Evolutionary conservation across 2,888 invertebrate genomes (phyloP), one percentile per base, ranked within the genome.

Genomic region (Bugula neritina): DNA sequence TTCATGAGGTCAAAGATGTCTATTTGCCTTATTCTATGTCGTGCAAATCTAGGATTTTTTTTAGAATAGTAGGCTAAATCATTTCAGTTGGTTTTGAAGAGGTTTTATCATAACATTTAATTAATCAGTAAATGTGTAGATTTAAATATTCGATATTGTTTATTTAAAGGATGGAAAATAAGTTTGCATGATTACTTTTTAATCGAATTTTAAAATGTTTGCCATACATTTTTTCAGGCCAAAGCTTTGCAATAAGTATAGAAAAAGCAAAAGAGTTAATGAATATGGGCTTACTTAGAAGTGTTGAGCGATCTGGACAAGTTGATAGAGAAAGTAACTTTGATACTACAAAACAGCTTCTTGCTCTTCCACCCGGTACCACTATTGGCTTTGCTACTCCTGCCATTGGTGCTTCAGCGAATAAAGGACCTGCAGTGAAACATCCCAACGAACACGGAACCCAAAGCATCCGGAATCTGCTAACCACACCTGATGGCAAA

Each of bases 261-360:
- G 63, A 63, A n/a, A 63, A 63, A 31, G 63, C 63, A 25, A 63
- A n/a, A 31, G 63, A 63, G 63, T 27, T 63, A n/a, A 13, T 63
- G 63, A 63, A 27, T 34, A 63, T 31, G 63, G 63, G 63, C 63
- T 17, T 63, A 17, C n/a, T 63, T 5, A 27, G 31, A 17, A 63
- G 27, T 31, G 21, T 31, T 31, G 27, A 13, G 10, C 27, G 31
- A 17, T 29, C 29, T 63, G 10, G 31, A 25, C 2, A 13, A 63
- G 31, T 31, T 25, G 34, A 63, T 63, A 27, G 27, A 25, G 3
- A 31, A 31, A 25, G 3, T 27, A 63, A 34, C 31, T 34, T 13
- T 63, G 63, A 63, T 25, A 63, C 34, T 2, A 63, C 63, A 3
- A 21, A 31, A 25, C 27, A 34, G 10, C 27, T 34, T 3, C 27